phyloP scores from a whole-genome alignment of 2,797 vertebrate species.

The Mus caroli region DNA sequence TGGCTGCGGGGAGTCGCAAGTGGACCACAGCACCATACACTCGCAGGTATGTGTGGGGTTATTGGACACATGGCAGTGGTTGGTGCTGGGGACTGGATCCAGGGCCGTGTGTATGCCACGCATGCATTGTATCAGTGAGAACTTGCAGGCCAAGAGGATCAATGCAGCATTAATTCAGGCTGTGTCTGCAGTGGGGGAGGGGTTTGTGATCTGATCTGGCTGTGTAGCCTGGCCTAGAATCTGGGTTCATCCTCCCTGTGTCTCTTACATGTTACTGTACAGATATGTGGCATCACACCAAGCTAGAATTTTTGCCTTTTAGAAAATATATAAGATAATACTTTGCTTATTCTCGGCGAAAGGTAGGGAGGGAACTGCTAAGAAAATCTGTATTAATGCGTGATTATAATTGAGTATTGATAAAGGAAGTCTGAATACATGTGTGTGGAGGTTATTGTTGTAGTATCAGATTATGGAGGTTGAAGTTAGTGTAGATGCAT shows the following conservation, averaged over 20 bases:
- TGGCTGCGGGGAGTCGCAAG: constrained; percentile 97
- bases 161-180: neutral
- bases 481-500: neutral
- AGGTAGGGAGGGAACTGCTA: neutral
- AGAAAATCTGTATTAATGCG: neutral
- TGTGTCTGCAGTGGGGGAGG: neutral
- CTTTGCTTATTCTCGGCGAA: neutral
- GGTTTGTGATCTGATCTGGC: neutral
- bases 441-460: neutral
- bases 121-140: neutral
- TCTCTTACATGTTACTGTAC: neutral
- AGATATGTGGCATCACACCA: neutral
- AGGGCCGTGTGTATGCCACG: neutral
- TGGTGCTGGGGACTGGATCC: neutral
- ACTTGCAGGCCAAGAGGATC: neutral
- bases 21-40: constrained; percentile 98
- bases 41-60: constrained; percentile 93
- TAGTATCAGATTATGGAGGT: neutral
- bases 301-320: neutral
- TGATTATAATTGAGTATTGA: neutral
- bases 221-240: neutral
- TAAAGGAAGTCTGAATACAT: neutral
- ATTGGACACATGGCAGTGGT: neutral
- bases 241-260: neutral
- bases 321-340: neutral